Evolutionary conservation across 2,113 vertebrate genomes (phyloP), one percentile per base, ranked within the genome.

Genomic region (Festucalex cinctus): DNA sequence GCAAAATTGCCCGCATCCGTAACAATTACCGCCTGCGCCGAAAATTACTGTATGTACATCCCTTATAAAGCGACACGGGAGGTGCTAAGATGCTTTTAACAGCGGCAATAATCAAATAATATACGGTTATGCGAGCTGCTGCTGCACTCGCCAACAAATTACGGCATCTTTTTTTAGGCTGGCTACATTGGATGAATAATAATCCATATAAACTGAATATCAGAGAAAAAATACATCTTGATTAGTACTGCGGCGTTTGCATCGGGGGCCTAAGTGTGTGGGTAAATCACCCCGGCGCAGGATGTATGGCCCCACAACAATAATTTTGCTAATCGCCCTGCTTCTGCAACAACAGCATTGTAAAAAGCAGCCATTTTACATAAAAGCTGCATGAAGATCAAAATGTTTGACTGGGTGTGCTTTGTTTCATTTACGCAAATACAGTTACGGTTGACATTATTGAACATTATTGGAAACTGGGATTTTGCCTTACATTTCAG

Each of bases 31-130:
- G 78, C 68, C 61, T 56, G 61, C 3, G 24, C 69, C 68, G 8
- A 83, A 83, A 79, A 65, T 36, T 85, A 88, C 81, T 84, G 85
- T 87, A 82, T 71, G 70, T 80, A 82, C 74, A 81, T 79, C 71
- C 68, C 69, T 84, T 83, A 78, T 74, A 71, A 75, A 73, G 81
- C 75, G 80, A 81, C 74, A 87, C 67, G 69, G 69, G 76, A 73
- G 85, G 83, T 84, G 86, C 80, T 80, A 88, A 86, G 77, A 88
- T 79, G 89, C 91, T 92, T 91, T 92, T 91, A 92, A 90, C 86
- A 79, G 79, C 77, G 63, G 71, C 83, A 80, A 86, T 89, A 89
- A 91, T 89, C 83, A 83, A 84, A 90, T 87, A 87, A 90, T 85
- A 88, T 88, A 89, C 22, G 78, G 79, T 86, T 88, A 88, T 86